A percentile compares a stretch with the other conserved stretches of the same genome.
Evolutionary conservation across 2,113 vertebrate genomes (phyloP).

Genomic region (Elephantulus edwardii): DNA sequence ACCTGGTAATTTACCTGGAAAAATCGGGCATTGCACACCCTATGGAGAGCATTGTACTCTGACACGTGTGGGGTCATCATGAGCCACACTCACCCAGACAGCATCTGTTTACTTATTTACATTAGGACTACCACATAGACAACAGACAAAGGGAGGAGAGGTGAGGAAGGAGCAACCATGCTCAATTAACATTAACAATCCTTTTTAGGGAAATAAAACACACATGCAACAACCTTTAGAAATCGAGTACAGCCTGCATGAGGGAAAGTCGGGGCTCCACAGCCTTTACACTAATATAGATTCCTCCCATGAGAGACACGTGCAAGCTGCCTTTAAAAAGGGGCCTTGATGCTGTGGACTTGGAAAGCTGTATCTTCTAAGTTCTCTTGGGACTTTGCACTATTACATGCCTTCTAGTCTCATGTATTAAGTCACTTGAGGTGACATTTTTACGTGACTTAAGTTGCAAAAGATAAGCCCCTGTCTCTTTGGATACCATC

Average conservation of each 20-base stretch:
- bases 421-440: slow-evolving; percentile 27
- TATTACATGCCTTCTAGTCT: neutral
- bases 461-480: slow-evolving; percentile 33
- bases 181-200: neutral
- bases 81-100: neutral
- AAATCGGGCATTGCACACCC: no score
- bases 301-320: neutral
- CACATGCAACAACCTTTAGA: neutral
- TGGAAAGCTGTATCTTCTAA: neutral
- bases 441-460: slow-evolving; percentile 39
- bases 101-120: neutral
- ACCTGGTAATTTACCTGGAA: no score
- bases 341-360: neutral
- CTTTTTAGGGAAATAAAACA: neutral
- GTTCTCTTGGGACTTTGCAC: slow-evolving; percentile 13
- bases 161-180: neutral
- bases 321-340: neutral
- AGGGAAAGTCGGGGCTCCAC: no score
- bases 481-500: neutral
- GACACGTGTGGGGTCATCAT: neutral
- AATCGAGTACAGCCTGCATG: neutral
- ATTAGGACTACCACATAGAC: neutral
- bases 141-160: neutral
- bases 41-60: no score
- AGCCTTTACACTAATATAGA: neutral